Conservation (phyloP, 2,113 vertebrate genomes). For the Apteryx mantelli region DNA sequence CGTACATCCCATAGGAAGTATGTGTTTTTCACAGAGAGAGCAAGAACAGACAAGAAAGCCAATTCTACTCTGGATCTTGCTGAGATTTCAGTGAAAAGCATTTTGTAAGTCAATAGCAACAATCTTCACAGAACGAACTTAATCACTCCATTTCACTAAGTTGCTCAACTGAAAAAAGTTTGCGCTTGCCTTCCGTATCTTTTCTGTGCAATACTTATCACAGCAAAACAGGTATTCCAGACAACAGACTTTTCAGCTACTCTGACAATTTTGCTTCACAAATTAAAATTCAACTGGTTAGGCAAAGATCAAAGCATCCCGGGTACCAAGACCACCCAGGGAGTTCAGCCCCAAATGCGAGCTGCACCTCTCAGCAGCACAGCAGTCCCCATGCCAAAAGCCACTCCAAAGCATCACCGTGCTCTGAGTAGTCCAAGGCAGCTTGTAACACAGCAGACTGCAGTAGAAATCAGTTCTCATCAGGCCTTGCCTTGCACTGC, state of each 20-base stretch:
- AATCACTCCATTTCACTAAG: background rate
- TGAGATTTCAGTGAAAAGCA: background rate
- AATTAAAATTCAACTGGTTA: accelerated
- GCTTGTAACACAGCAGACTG: background rate
- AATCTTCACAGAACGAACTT: background rate
- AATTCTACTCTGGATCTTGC: background rate
- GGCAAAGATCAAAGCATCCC: background rate
- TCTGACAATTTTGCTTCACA: background rate
- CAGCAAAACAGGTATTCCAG: background rate
- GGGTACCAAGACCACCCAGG: no score
- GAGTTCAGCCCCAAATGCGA: accelerated
- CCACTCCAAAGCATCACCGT: background rate
- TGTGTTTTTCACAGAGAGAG: background rate
- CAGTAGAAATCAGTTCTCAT: accelerated
- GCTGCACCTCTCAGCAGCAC: background rate
- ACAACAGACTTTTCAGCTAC: accelerated
- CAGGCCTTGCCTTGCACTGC: background rate
- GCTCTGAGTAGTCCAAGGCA: no score
- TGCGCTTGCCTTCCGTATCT: background rate
- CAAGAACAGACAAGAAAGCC: background rate
- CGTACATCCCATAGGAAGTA: background rate
- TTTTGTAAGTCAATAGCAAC: background rate
- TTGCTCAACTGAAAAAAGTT: background rate
- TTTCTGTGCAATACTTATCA: background rate
- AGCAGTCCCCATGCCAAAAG: background rate